Base-by-base conservation (phyloP, 2,113 vertebrate species). In the Haemorhous mexicanus region DNA sequence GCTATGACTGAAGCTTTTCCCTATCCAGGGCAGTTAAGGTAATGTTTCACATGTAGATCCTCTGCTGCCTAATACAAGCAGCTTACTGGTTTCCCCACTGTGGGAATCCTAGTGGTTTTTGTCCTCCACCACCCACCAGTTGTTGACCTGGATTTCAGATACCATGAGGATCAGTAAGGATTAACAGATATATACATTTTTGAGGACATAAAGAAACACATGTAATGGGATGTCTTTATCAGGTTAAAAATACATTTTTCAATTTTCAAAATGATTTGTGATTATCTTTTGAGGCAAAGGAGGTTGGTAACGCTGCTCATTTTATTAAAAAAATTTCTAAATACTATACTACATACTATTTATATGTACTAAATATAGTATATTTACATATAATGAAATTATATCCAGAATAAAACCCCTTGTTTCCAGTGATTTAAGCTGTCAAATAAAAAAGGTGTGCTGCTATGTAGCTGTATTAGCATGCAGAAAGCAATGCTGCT, bases 381-480 rank as follows among this genome's bases (percentile, higher is more conserved):
- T 70, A 33, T 78, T 89, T 67, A 47, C n/a, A 39, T 44, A 68
- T 77, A 52, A 47, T 62, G 67, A 77, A 77, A 53, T 28, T 53
- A 23, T 90, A 67, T 79, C 81, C 72, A 83, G 77, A 89, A 90
- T 87, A 90, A 95, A 93, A 76, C 5, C 39, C 27, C 46, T 91
- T 89, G 41, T 90, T 94, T 76, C 56, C 37, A 86, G 53, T 90
- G 83, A 41, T 64, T 91, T 90, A 88, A 55, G 62, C 37, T 86
- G 89, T 83, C 86, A 93, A 56, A 62, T 46, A 61, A 41, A 56
- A 94, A 87, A 74, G 30, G 16, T 73, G 33, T 67, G 66, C 72
- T 87, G 44, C 55, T 95, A 26, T 84, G 80, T 94, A 85, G 72
- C 70, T 81, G 20, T 64, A 73, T 95, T 95, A 96, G 70, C 72